These are phyloP conservation scores for Drosophila grimshawi DNA, from an alignment of 1,140 invertebrate genomes.

Conservation along the genomic window DNA sequence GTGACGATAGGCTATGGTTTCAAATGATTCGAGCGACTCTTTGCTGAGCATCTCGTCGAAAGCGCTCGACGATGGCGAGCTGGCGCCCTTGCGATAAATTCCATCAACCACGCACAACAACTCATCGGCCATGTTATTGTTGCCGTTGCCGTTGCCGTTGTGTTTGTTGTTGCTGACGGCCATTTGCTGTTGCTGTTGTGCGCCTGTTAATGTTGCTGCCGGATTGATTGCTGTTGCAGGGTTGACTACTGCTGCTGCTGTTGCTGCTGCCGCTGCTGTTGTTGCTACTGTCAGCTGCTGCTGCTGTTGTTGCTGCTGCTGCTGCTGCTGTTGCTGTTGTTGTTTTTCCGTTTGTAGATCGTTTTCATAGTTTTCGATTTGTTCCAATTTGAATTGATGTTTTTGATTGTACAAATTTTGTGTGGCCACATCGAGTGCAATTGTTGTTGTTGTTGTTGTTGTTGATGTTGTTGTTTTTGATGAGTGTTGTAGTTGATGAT, in stretches of 20 bases:
- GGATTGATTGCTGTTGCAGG: slow-evolving; percentile 63
- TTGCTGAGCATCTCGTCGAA: slow-evolving; percentile 78
- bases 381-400: slow-evolving; percentile 83
- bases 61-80: slow-evolving; percentile 71
- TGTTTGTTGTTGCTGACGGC: neutral
- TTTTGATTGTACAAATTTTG: slow-evolving; percentile 82
- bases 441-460: slow-evolving; percentile 56
- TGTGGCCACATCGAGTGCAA: slow-evolving; percentile 77
- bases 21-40: slow-evolving; percentile 71
- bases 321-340: slow-evolving; percentile 43
- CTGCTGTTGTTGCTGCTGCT: slow-evolving; percentile 43
- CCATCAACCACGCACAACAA: slow-evolving; percentile 66
- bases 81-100: slow-evolving; percentile 63
- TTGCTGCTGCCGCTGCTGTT: slow-evolving; percentile 24
- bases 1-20: slow-evolving; percentile 75
- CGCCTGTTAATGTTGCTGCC: slow-evolving; percentile 46
- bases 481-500: slow-evolving; percentile 38
- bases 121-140: slow-evolving; percentile 59
- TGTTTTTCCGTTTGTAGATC: slow-evolving; percentile 68
- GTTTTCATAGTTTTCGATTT: slow-evolving; percentile 84
- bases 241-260: slow-evolving; percentile 30
- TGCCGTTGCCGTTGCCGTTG: slow-evolving; percentile 25
- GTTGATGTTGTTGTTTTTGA: slow-evolving; percentile 50
- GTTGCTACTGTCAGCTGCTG: slow-evolving; percentile 46
- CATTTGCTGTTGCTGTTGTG: slow-evolving; percentile 28